Conservation (phyloP, 2,888 invertebrate genomes). For the Zootermopsis nevadensis region DNA sequence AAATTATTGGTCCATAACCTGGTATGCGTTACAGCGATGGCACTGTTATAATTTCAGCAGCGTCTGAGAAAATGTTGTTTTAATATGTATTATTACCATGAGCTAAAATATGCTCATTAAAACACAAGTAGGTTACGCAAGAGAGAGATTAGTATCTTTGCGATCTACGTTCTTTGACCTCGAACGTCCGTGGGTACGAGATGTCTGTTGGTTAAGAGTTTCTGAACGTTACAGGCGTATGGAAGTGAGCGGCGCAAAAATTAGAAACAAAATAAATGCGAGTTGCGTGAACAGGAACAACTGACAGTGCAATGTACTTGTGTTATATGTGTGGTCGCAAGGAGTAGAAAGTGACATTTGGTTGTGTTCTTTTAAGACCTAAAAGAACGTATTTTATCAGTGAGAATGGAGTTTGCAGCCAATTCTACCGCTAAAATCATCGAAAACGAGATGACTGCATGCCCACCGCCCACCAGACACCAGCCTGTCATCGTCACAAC, state of each 20-base stretch:
- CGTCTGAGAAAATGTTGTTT: neutral
- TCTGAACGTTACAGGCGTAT: neutral
- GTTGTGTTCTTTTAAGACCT: neutral
- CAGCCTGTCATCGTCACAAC: constrained; percentile 49
- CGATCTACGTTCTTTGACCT: constrained; percentile 16
- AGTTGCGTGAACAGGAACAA: neutral
- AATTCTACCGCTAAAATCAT: constrained; percentile 22
- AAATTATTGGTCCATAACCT: too few species aligned
- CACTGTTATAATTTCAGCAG: too few species aligned
- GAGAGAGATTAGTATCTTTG: constrained; percentile 10
- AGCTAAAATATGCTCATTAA: neutral
- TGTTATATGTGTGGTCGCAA: neutral
- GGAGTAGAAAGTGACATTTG: neutral
- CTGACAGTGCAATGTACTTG: neutral
- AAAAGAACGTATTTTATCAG: neutral
- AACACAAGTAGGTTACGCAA: neutral
- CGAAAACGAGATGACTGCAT: neutral
- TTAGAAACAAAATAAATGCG: constrained; percentile 2
- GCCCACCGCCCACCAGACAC: constrained; percentile 27
- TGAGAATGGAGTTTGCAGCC: constrained; percentile 19
- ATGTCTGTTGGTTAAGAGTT: constrained; percentile 12
- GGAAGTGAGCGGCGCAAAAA: neutral
- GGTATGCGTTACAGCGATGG: too few species aligned
- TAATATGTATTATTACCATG: neutral
- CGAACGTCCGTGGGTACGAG: neutral